phyloP scores from a whole-genome alignment of 2,797 vertebrate species.

The Dermochelys coriacea region DNA sequence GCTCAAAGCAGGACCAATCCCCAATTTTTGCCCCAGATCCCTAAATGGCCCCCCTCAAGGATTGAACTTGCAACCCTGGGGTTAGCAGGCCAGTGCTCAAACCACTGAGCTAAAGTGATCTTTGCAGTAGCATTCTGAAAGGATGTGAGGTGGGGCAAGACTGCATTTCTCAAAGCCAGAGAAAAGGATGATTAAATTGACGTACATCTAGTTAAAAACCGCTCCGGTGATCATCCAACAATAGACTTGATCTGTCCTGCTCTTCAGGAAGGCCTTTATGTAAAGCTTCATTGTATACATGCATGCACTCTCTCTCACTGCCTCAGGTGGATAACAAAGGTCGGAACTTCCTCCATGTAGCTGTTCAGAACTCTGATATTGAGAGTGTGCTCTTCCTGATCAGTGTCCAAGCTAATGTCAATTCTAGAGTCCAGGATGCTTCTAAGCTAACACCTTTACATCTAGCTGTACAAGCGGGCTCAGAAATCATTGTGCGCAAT shows the following conservation, averaged over 20 bases:
- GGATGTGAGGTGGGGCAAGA: background rate
- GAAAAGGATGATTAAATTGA: background rate
- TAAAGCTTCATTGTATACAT: accelerated
- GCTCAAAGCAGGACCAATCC: too few relatives aligned
- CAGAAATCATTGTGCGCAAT: slow-evolving; percentile 98
- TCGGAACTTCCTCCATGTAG: slow-evolving; percentile 96
- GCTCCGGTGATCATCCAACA: background rate
- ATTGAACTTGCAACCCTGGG: too few relatives aligned
- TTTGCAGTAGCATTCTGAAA: background rate
- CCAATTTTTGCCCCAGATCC: too few relatives aligned
- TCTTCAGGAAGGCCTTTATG: background rate
- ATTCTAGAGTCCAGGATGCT: slow-evolving; percentile 96
- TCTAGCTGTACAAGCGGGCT: slow-evolving; percentile 97
- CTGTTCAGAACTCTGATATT: slow-evolving; percentile 96
- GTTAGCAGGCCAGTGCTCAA: too few relatives aligned
- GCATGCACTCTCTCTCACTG: accelerated
- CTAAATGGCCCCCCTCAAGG: too few relatives aligned
- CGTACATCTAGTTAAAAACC: background rate
- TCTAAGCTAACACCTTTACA: slow-evolving; percentile 96
- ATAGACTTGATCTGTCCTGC: background rate
- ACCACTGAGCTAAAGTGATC: too few relatives aligned
- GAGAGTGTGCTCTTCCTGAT: slow-evolving; percentile 99
- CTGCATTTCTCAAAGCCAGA: background rate
- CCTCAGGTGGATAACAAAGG: slow-evolving; percentile 97
- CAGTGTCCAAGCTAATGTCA: slow-evolving; percentile 97